These are phyloP conservation scores for Valencia hispanica DNA, from an alignment of 2,797 vertebrate genomes.

Conservation along the genomic window DNA sequence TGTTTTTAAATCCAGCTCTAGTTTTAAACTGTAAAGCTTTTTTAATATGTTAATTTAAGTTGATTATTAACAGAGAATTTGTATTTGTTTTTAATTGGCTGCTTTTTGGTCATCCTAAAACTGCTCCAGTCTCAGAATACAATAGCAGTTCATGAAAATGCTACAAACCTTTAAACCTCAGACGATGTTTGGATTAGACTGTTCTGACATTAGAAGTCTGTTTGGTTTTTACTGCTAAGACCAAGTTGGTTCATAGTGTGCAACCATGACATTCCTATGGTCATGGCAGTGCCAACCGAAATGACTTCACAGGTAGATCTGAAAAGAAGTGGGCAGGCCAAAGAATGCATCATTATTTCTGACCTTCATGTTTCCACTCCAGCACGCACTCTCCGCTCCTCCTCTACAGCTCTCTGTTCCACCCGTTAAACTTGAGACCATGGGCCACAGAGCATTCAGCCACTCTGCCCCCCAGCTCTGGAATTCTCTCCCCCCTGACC, in stretches of 20 bases:
- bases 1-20: neutral
- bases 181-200: neutral
- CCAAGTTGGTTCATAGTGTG: neutral
- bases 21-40: neutral
- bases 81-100: no score
- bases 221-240: neutral
- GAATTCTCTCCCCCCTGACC: no score
- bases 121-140: neutral
- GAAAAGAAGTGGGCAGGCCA: neutral
- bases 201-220: neutral
- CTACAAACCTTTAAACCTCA: neutral
- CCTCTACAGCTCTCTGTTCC: no score
- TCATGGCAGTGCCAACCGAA: neutral
- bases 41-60: neutral
- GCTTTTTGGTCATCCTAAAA: neutral
- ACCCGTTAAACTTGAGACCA: no score
- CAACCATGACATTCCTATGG: neutral
- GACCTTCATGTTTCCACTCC: no score
- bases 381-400: no score
- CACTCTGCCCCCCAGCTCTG: no score
- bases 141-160: neutral
- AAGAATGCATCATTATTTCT: no score
- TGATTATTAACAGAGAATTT: neutral
- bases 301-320: neutral
- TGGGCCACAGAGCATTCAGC: no score